Evolutionary conservation across 2,888 invertebrate genomes (phyloP).

Genomic region (Sepiola atlantica): DNA sequence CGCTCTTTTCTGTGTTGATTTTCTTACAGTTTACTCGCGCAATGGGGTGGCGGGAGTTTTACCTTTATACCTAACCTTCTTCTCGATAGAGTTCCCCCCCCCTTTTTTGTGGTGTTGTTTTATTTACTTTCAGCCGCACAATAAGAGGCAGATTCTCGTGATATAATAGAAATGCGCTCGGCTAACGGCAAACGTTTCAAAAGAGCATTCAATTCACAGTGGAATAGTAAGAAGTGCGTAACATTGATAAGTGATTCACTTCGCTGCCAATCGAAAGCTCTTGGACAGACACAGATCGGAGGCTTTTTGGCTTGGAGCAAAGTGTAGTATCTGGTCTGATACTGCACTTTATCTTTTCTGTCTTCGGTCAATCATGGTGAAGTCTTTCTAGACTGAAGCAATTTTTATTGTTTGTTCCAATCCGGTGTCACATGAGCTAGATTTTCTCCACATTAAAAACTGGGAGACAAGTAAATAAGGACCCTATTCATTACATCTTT

Average conservation of each 20-base stretch:
- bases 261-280: background rate
- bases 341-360: too few relatives aligned
- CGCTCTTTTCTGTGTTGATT: background rate
- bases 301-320: too few relatives aligned
- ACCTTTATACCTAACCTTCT: background rate
- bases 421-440: too few relatives aligned
- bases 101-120: background rate
- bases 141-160: background rate
- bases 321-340: too few relatives aligned
- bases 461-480: too few relatives aligned
- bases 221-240: background rate
- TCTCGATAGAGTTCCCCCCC: background rate
- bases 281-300: background rate
- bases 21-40: background rate
- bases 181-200: background rate
- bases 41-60: background rate
- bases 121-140: background rate
- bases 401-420: too few relatives aligned
- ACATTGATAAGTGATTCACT: background rate
- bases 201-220: background rate
- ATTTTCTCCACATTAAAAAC: too few relatives aligned
- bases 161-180: background rate
- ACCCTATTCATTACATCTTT: too few relatives aligned
- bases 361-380: too few relatives aligned
- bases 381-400: too few relatives aligned